Percentiles rank a stretch among this genome's conserved stretches.
These are phyloP conservation scores for Prionace glauca DNA, from an alignment of 2,797 vertebrate genomes.

Conservation along the genomic window DNA sequence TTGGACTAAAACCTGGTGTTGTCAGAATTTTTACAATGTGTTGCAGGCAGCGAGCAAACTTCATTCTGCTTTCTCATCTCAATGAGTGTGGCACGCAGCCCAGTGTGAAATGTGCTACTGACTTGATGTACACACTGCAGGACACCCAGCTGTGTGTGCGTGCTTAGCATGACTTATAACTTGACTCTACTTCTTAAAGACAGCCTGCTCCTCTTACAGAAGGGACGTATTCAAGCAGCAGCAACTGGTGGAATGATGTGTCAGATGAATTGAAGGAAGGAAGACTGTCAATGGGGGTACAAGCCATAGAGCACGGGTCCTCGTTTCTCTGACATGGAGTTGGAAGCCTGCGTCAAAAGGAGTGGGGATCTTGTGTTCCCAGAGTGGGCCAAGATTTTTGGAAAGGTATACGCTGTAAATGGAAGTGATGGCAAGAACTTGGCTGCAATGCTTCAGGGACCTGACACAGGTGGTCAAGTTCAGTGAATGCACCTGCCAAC, in stretches of 20 bases:
- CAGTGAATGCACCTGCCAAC: not conserved
- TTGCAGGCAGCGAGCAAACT: not conserved
- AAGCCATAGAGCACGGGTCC: not conserved
- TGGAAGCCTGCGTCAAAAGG: not conserved
- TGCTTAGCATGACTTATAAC: not conserved
- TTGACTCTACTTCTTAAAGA: not conserved
- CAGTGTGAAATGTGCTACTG: not conserved
- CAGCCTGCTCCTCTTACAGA: not conserved
- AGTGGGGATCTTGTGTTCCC: not conserved
- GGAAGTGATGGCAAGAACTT: not conserved
- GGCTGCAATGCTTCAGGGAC: not conserved
- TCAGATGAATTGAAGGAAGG: not conserved
- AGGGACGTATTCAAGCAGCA: not conserved
- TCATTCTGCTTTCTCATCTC: not conserved
- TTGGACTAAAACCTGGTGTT: no score
- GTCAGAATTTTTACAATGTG: no score
- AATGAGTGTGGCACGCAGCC: not conserved
- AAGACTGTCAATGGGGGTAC: not conserved
- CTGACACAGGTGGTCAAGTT: not conserved
- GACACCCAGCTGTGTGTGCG: not conserved
- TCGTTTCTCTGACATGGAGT: not conserved
- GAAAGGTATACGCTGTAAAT: not conserved
- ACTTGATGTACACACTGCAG: not conserved
- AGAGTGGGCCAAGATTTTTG: not conserved
- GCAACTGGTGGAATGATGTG: not conserved